These are phyloP conservation scores for Neoscelio sp. DNA, from an alignment of 2,888 invertebrate species.

Conservation along the genomic window DNA sequence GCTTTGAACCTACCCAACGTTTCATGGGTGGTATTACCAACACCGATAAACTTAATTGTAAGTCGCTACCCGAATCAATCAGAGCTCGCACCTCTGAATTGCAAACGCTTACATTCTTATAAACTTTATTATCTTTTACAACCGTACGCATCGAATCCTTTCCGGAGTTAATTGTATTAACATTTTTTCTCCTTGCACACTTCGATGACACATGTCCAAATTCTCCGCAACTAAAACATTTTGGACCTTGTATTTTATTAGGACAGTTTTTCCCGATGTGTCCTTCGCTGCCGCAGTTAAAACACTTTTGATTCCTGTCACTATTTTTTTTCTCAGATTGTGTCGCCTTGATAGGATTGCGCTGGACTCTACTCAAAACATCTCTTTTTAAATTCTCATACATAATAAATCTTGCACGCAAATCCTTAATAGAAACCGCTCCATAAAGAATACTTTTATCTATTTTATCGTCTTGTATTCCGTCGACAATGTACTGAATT, in stretches of 20 bases:
- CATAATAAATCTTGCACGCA: background rate
- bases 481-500: slow-evolving; percentile 15
- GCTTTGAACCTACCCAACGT: slow-evolving; percentile 7
- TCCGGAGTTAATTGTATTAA: background rate
- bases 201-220: slow-evolving; percentile 22
- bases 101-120: background rate
- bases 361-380: background rate
- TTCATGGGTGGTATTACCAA: background rate
- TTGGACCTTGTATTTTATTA: slow-evolving; percentile 40
- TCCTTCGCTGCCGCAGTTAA: slow-evolving; percentile 6
- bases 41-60: background rate
- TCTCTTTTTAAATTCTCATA: background rate
- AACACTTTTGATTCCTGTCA: background rate
- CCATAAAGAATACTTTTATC: slow-evolving; percentile 25
- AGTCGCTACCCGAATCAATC: slow-evolving; percentile 8
- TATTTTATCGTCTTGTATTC: slow-evolving; percentile 16
- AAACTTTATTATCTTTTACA: slow-evolving; percentile 1
- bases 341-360: background rate
- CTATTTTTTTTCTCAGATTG: background rate
- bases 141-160: background rate
- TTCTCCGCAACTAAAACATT: slow-evolving; percentile 26
- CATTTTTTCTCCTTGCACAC: slow-evolving; percentile 1
- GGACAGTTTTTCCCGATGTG: slow-evolving; percentile 37
- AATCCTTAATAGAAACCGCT: background rate
- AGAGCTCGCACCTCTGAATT: background rate